Evolutionary conservation across 2,888 invertebrate species (phyloP).

Genomic region (Lasioglossum zephyrum): DNA sequence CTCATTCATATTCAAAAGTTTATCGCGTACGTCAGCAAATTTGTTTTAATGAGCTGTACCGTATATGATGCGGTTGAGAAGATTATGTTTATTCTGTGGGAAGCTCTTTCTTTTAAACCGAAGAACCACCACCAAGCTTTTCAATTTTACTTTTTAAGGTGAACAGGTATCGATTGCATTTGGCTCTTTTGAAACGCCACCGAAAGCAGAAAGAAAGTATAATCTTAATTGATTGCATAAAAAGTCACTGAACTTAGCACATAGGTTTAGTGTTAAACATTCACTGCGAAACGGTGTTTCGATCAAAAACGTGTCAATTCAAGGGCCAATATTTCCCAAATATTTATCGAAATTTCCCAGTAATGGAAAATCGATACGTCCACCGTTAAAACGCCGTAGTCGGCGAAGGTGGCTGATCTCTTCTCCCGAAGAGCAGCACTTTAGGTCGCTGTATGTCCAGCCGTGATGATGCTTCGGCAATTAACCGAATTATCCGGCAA

Average conservation of each 20-base stretch:
- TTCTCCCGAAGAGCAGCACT: conserved; percentile 24
- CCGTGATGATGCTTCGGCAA: conserved; percentile 66
- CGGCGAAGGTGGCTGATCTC: conserved; percentile 23
- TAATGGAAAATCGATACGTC: not conserved
- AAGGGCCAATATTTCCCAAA: not conserved
- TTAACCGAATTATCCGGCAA: conserved; percentile 79
- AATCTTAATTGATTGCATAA: no score
- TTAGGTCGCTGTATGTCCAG: conserved; percentile 34
- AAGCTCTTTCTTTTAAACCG: no score
- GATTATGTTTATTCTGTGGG: no score
- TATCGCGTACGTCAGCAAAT: not conserved
- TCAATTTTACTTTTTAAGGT: no score
- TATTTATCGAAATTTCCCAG: not conserved
- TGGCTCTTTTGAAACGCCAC: no score
- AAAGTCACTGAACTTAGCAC: no score
- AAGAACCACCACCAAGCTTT: no score
- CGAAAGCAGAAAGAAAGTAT: no score
- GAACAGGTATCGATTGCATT: no score
- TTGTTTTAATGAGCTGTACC: not conserved
- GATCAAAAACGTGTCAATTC: not conserved
- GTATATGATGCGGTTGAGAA: not conserved
- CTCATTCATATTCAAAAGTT: not conserved
- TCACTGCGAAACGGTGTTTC: no score
- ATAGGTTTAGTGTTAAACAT: no score
- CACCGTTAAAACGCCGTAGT: not conserved